Percentiles rank a stretch among this genome's conserved stretches.
Conservation (phyloP, 2,888 invertebrate species). For the Arctia plantaginis region DNA sequence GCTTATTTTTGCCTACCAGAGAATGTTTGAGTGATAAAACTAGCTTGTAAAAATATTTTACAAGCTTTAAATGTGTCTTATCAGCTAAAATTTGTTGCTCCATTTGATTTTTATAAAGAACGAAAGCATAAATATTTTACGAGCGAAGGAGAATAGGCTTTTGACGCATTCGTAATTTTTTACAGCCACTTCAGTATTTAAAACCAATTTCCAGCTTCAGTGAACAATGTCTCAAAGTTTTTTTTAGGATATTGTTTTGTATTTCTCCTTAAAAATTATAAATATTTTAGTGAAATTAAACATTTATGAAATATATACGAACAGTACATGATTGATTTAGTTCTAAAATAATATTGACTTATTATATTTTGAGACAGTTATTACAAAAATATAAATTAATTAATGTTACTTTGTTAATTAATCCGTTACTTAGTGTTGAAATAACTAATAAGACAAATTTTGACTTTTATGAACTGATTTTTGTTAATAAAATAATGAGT, state of each 20-base stretch:
- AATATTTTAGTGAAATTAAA: background rate
- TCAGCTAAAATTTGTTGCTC: slow-evolving; percentile 1
- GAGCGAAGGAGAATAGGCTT: slow-evolving; percentile 5
- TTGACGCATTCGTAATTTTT: slow-evolving; percentile 19
- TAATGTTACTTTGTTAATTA: background rate
- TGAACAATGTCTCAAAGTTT: slow-evolving; percentile 2
- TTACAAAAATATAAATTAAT: background rate
- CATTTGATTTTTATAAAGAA: slow-evolving; percentile 3
- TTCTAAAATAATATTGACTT: background rate
- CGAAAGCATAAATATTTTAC: slow-evolving; percentile 12
- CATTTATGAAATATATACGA: background rate
- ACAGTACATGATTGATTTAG: background rate
- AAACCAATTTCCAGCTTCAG: slow-evolving; percentile 12
- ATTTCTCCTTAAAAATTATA: background rate
- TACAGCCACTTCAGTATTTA: slow-evolving; percentile 17
- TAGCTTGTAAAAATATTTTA: background rate
- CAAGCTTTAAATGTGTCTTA: background rate
- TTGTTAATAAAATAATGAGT: background rate
- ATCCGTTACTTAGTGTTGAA: background rate
- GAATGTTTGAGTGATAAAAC: slow-evolving; percentile 2
- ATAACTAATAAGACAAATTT: background rate
- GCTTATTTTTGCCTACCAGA: background rate
- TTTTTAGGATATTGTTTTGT: background rate
- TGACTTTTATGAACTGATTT: background rate
- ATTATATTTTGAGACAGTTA: too few species aligned